These are phyloP conservation scores for Picathartes gymnocephalus DNA, from an alignment of 2,113 vertebrate species.

Conservation along the genomic window DNA sequence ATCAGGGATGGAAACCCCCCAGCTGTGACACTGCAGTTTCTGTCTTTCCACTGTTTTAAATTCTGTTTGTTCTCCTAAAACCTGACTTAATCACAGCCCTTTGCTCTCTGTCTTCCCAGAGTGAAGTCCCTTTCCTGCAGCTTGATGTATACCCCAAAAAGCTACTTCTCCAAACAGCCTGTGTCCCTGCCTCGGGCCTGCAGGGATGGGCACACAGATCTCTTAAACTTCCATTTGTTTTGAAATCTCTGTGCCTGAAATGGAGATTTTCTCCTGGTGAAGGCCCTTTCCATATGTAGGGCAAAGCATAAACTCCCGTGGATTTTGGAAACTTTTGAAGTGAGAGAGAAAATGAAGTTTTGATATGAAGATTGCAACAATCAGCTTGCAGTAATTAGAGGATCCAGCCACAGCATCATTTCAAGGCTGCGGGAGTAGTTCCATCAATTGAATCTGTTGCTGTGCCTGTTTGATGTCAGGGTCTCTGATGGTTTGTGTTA, in stretches of 20 bases:
- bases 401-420: not conserved
- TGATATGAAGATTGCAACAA: not conserved
- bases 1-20: not conserved
- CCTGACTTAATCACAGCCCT: not conserved
- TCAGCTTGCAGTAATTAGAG: not conserved
- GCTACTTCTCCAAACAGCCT: not conserved
- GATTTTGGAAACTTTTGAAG: not conserved
- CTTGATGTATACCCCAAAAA: not conserved
- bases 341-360: not conserved
- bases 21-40: not conserved
- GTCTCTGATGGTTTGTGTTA: not conserved
- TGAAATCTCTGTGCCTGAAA: not conserved
- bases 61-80: not conserved
- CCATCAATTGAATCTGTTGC: not conserved
- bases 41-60: not conserved
- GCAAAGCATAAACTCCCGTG: not conserved
- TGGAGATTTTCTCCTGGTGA: not conserved
- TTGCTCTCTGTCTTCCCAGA: not conserved
- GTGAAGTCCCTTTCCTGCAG: not conserved
- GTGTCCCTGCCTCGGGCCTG: accelerated
- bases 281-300: not conserved
- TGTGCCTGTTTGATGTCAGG: not conserved
- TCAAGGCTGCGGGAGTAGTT: not conserved
- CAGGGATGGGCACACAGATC: not conserved
- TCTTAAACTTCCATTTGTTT: not conserved